Conservation (phyloP, 2,797 vertebrate genomes). For the Oreochromis mossambicus region DNA sequence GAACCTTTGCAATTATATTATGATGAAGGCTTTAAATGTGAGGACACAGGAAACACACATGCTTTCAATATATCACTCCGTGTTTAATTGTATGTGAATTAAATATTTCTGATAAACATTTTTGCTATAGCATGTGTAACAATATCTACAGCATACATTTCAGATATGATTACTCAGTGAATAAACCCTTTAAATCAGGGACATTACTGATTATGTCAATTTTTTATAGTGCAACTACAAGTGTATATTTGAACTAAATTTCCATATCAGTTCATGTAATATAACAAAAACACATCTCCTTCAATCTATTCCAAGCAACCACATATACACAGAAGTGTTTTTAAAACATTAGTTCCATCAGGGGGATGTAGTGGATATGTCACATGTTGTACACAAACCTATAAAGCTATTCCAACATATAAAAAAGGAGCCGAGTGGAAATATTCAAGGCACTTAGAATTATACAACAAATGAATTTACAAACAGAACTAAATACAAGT, state of each 20-base stretch:
- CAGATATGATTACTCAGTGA: background rate
- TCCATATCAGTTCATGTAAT: background rate
- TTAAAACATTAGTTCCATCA: conserved; percentile 38
- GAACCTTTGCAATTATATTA: too few relatives aligned
- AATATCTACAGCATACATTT: background rate
- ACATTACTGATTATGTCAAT: background rate
- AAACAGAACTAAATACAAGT: background rate
- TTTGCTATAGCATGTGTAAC: background rate
- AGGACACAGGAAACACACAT: background rate
- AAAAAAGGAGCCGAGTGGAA: conserved; percentile 1
- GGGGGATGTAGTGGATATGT: background rate
- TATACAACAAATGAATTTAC: background rate
- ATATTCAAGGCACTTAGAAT: conserved; percentile 63
- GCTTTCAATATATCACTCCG: background rate
- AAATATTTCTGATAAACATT: conserved; percentile 25
- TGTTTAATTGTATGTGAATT: conserved; percentile 13
- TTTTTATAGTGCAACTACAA: conserved; percentile 40
- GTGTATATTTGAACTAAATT: conserved; percentile 21
- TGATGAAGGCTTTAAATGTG: background rate
- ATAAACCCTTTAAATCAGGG: conserved; percentile 14
- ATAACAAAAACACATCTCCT: conserved; percentile 28
- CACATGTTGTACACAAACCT: conserved; percentile 16
- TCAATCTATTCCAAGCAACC: conserved; percentile 1
- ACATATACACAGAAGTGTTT: conserved; percentile 14
- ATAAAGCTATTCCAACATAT: conserved; percentile 44